phyloP scores from a whole-genome alignment of 2,113 vertebrate genomes.

The Uropsilus gracilis region DNA sequence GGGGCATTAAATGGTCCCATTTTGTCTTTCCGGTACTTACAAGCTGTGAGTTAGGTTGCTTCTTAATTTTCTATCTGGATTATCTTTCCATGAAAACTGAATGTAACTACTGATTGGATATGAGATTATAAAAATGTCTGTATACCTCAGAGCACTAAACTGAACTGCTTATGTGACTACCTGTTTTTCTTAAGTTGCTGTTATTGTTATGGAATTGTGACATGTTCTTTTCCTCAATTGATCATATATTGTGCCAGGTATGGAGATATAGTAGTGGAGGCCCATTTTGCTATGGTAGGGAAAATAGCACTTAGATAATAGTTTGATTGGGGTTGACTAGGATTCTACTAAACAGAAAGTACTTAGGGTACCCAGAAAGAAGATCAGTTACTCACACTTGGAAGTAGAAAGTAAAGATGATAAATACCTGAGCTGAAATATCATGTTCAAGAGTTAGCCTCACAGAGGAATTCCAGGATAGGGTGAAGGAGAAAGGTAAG shows the following conservation, averaged over 20 bases:
- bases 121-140: slow-evolving; percentile 21
- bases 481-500: background rate
- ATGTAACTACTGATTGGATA: background rate
- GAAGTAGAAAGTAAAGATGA: background rate
- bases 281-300: background rate
- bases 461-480: background rate
- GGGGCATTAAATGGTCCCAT: slow-evolving; percentile 79
- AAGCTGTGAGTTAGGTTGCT: slow-evolving; percentile 87
- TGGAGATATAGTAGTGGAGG: background rate
- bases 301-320: background rate
- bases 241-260: background rate
- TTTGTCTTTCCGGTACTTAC: slow-evolving; percentile 90
- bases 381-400: background rate
- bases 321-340: background rate
- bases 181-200: background rate
- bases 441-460: background rate
- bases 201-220: background rate
- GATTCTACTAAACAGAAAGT: background rate
- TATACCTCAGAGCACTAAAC: background rate
- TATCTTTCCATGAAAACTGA: background rate
- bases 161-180: background rate
- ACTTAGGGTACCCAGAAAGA: background rate
- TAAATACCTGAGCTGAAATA: background rate
- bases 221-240: background rate
- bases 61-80: background rate